phyloP scores from a whole-genome alignment of 2,113 vertebrate genomes.

The Castor canadensis region DNA sequence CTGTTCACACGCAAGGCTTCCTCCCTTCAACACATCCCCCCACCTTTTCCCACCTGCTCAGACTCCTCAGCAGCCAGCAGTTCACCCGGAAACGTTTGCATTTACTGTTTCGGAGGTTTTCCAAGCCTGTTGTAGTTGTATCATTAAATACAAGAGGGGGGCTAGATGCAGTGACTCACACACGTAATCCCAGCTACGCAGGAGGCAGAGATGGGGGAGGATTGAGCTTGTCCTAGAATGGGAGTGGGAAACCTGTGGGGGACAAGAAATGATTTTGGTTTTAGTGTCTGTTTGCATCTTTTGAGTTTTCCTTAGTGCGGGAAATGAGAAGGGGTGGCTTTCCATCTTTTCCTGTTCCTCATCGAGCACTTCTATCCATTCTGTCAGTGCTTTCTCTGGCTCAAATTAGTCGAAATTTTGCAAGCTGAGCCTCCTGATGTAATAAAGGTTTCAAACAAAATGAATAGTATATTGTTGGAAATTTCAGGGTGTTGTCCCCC shows the following conservation, averaged over 20 bases:
- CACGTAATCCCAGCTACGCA: too few species aligned
- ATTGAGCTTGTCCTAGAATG: too few species aligned
- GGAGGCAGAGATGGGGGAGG: too few species aligned
- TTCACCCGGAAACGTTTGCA: too few species aligned
- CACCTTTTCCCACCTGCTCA: background rate
- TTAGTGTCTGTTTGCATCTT: background rate
- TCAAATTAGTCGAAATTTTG: background rate
- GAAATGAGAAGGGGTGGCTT: background rate
- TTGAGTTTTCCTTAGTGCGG: background rate
- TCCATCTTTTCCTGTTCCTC: too few species aligned
- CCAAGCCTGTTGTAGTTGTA: too few species aligned
- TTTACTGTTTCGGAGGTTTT: too few species aligned
- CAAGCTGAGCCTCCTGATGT: background rate
- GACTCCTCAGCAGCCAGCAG: too few species aligned
- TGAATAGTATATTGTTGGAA: background rate
- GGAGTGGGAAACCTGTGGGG: background rate
- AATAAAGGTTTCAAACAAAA: background rate
- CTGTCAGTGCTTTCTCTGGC: background rate
- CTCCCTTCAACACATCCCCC: background rate
- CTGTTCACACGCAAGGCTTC: too few species aligned
- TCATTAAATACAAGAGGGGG: too few species aligned
- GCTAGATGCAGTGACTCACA: too few species aligned
- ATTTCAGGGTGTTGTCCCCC: background rate
- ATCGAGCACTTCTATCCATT: background rate
- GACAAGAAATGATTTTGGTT: background rate